Percentiles rank a stretch among this genome's conserved stretches.
Evolutionary conservation across 2,888 invertebrate genomes (phyloP).

Genomic region (Augochlorella aurata): DNA sequence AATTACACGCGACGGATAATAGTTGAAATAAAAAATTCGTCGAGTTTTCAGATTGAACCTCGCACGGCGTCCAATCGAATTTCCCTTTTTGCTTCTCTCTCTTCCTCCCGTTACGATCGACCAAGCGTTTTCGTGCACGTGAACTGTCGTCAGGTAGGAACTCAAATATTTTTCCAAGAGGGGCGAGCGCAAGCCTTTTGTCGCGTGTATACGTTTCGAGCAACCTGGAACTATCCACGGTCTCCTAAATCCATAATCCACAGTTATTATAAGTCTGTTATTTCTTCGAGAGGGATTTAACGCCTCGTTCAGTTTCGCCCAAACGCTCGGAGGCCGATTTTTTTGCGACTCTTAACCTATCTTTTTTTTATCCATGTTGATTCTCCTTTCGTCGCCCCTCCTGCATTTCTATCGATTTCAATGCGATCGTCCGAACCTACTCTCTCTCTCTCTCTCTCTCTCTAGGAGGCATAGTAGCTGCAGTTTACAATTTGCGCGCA

Average conservation of each 20-base stretch:
- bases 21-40: background rate
- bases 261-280: slow-evolving; percentile 63
- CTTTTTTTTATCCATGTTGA: background rate
- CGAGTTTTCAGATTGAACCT: background rate
- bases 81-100: background rate
- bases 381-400: background rate
- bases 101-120: background rate
- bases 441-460: too few species aligned
- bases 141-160: slow-evolving; percentile 65
- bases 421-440: background rate
- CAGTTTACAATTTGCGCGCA: background rate
- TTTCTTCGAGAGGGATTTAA: slow-evolving; percentile 65
- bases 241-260: slow-evolving; percentile 72
- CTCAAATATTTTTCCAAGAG: slow-evolving; percentile 72
- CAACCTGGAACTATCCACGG: slow-evolving; percentile 45
- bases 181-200: slow-evolving; percentile 57
- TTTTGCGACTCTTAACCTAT: background rate
- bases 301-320: slow-evolving; percentile 49
- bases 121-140: slow-evolving; percentile 38
- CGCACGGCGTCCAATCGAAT: background rate
- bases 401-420: background rate
- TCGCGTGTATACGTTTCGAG: slow-evolving; percentile 54
- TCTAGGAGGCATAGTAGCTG: background rate
- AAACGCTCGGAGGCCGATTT: slow-evolving; percentile 1
- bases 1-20: background rate